Conservation (phyloP, 2,113 vertebrate genomes). For the Labeo rohita region DNA sequence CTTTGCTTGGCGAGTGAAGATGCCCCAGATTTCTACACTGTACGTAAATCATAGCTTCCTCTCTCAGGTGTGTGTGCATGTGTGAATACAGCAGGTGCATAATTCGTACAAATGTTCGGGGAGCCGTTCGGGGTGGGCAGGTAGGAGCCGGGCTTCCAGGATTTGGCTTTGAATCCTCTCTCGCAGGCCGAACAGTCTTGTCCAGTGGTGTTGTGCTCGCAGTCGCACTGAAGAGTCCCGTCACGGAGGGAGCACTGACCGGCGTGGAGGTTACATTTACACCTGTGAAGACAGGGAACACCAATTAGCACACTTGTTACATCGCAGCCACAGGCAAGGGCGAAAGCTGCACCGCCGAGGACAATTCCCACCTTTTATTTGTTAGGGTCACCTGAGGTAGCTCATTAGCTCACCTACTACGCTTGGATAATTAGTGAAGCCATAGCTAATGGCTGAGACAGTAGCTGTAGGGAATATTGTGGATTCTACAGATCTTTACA, state of each 20-base stretch:
- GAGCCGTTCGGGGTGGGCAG: constrained; percentile 87
- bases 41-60: background rate
- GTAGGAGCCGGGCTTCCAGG: constrained; percentile 91
- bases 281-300: constrained; percentile 73
- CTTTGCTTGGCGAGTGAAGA: background rate
- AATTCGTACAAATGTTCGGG: constrained; percentile 87
- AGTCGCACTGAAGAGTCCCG: constrained; percentile 88
- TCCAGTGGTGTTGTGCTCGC: constrained; percentile 92
- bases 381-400: constrained; percentile 37
- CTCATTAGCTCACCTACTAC: constrained; percentile 52
- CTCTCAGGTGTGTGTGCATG: constrained; percentile 2
- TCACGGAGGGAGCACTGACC: constrained; percentile 82
- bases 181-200: constrained; percentile 90
- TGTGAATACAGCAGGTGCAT: constrained; percentile 19
- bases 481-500: background rate
- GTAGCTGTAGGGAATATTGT: constrained; percentile 37
- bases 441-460: background rate
- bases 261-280: constrained; percentile 93
- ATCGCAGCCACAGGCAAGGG: constrained; percentile 49
- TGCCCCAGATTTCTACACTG: constrained; percentile 22
- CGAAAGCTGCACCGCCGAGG: background rate
- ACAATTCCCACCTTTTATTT: constrained; percentile 36
- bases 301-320: constrained; percentile 48
- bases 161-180: constrained; percentile 82
- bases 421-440: constrained; percentile 47